phyloP scores from a whole-genome alignment of 2,113 vertebrate species.

The Cephalopterus ornatus region DNA sequence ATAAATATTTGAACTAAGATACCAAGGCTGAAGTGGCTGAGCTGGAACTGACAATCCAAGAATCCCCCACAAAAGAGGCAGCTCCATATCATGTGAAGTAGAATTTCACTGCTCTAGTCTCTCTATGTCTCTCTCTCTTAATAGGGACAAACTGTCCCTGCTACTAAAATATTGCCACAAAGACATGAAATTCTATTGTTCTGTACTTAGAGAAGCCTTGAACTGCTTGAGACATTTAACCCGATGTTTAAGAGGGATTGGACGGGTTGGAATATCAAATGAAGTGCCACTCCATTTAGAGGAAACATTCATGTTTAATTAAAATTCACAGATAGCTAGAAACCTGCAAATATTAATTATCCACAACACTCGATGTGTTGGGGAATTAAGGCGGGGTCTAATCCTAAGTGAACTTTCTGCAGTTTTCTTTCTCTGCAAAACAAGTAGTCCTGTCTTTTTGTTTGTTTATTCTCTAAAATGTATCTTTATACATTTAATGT shows the following conservation, averaged over 20 bases:
- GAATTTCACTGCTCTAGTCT: neutral
- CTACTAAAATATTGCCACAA: neutral
- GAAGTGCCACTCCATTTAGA: neutral
- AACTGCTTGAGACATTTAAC: neutral
- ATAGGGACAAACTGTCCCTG: fast-evolving
- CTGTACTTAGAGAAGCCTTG: neutral
- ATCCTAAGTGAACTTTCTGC: neutral
- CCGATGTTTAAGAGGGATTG: neutral
- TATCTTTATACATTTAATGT: neutral
- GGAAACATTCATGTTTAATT: neutral
- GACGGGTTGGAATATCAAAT: neutral
- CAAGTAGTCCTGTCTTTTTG: neutral
- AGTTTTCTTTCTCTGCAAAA: neutral
- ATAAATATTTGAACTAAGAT: neutral
- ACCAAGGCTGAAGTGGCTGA: neutral
- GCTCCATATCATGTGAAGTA: neutral
- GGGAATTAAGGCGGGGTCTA: neutral
- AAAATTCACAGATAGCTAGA: neutral
- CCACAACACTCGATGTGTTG: neutral
- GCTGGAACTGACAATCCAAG: neutral
- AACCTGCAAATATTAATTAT: neutral
- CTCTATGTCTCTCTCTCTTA: neutral
- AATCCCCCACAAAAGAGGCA: neutral
- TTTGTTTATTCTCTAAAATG: neutral
- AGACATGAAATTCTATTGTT: neutral